A percentile compares a stretch with the other conserved stretches of the same genome.
phyloP scores from a whole-genome alignment of 2,797 vertebrate genomes.

The Tauraco hartlaubi region DNA sequence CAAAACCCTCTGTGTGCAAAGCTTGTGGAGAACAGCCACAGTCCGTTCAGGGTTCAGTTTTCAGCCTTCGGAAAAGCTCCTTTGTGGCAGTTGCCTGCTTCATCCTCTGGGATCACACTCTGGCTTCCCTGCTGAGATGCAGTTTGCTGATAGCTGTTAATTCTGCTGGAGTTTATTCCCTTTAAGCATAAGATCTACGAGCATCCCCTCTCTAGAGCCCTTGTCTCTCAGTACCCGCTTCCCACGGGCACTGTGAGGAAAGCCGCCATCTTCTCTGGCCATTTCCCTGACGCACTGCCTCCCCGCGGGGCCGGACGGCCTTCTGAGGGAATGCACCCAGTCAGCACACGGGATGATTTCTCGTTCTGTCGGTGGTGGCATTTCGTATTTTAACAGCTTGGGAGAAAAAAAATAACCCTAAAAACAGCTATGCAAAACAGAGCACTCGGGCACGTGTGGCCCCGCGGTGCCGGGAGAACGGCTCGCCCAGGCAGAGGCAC shows the following conservation, averaged over 20 bases:
- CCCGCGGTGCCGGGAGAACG: accelerated
- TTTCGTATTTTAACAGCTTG: background rate
- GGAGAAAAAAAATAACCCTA: background rate
- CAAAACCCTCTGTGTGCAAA: no score
- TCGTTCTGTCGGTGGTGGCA: background rate
- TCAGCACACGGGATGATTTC: accelerated
- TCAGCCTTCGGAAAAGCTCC: background rate
- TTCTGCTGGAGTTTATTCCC: background rate
- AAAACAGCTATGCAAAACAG: accelerated
- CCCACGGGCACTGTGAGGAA: accelerated
- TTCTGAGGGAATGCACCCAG: accelerated
- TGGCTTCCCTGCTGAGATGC: accelerated
- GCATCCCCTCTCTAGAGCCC: background rate
- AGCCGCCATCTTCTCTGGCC: background rate
- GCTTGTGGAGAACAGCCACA: accelerated
- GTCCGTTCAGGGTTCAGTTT: background rate
- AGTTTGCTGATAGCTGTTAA: background rate
- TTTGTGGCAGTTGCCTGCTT: background rate
- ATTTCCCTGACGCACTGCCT: background rate
- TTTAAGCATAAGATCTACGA: background rate
- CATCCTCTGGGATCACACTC: accelerated
- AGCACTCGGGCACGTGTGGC: accelerated
- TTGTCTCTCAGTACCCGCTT: accelerated
- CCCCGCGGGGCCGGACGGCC: accelerated
- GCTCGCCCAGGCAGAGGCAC: background rate